Evolutionary conservation across 1,140 invertebrate genomes (phyloP), one percentile per base, ranked within the genome.

Genomic region (Spodoptera litura): DNA sequence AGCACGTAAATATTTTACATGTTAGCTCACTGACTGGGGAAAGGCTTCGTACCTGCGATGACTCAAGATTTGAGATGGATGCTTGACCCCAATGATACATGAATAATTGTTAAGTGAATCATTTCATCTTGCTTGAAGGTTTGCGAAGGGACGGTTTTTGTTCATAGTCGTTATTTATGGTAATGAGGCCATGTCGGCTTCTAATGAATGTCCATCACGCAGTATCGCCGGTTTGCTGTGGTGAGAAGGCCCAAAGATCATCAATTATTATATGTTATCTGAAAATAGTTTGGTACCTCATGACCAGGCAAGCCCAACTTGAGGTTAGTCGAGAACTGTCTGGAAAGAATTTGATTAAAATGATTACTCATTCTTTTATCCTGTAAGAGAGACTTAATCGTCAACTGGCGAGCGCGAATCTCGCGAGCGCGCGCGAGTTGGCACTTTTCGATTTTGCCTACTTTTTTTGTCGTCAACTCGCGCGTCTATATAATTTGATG

Each of bases 81-180:
- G 55, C 12, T 78, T 80, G 81, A 82, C 83, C 83, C 78, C 78
- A 76, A 81, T 82, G 81, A 85, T 83, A 78, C 71, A n/a, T 66
- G 68, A 56, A 78, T 80, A 76, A 80, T 81, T 80, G 76, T 70
- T 70, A 83, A 51, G 76, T 85, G 83, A 82, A 78, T 85, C 83
- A 85, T 66, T 31, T 53, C 59, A 61, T 49, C 52, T 77, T 64
- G 62, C 8, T 31, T 38, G 51, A 72, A 25, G 72, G 31, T 35
- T 25, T 49, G 44, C 20, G 35, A 74, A 58, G 56, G 38, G 38
- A 11, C 12, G 59, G 11, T 8, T 13, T 12, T 61, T 44, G 11
- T 53, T 68, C 13, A n/a, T 27, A 53, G 10, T 6, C 27, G 13
- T 68, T 51, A 31, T 68, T 11, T 64, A 12, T 64, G 61, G 61